phyloP scores from a whole-genome alignment of 2,797 vertebrate species.

The Adelosebastes latens region DNA sequence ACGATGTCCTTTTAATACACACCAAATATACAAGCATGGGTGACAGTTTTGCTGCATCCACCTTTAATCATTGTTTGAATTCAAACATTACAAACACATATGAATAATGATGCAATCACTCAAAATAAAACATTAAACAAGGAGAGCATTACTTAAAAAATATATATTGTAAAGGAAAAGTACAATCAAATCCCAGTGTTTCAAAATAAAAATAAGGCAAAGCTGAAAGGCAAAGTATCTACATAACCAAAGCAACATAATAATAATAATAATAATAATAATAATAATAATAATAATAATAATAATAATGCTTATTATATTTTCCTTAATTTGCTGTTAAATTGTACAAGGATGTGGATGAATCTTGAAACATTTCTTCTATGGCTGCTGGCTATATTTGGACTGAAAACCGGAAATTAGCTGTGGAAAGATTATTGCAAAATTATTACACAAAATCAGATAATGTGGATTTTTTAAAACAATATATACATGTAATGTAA shows the following conservation, averaged over 20 bases:
- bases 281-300: conserved; percentile 55
- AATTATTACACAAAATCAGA: background rate
- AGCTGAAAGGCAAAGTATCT: conserved; percentile 70
- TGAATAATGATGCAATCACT: conserved; percentile 66
- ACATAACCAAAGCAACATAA: conserved; percentile 53
- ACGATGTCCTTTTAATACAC: conserved; percentile 17
- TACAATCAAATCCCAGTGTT: conserved; percentile 62
- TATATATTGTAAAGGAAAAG: conserved; percentile 46
- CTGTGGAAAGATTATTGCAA: conserved; percentile 51
- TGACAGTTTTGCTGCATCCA: conserved; percentile 47
- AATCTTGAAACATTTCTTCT: conserved; percentile 63
- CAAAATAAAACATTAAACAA: conserved; percentile 60
- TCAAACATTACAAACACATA: conserved; percentile 73
- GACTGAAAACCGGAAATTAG: conserved; percentile 64
- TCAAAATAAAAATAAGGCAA: conserved; percentile 74
- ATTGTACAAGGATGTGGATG: conserved; percentile 55
- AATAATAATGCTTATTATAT: conserved; percentile 34
- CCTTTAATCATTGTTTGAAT: conserved; percentile 76
- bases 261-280: conserved; percentile 59
- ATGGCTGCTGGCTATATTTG: conserved; percentile 46
- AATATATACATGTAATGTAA: background rate
- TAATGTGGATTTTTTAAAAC: background rate
- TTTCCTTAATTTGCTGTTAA: conserved; percentile 50
- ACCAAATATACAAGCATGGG: conserved; percentile 27
- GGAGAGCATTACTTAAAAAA: conserved; percentile 47